Conservation (phyloP, 1,140 invertebrate species). For the Leptestheria dahalacensis region DNA sequence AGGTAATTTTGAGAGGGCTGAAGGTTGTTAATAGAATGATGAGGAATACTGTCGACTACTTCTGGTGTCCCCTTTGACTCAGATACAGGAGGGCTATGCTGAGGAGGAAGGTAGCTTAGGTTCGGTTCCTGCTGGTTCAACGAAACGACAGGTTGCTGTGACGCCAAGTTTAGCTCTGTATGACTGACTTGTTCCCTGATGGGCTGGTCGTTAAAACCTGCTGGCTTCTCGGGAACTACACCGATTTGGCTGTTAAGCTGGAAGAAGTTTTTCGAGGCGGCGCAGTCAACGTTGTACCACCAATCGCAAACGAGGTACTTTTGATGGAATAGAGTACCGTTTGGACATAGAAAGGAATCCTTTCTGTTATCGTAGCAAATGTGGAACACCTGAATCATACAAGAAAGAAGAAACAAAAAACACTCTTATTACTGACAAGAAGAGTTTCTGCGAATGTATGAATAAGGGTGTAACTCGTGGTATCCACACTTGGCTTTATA, state of each 20-base stretch:
- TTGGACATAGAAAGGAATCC: conserved; percentile 39
- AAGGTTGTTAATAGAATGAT: no score
- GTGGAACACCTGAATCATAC: conserved; percentile 35
- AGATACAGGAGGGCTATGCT: no score
- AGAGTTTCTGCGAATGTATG: neutral
- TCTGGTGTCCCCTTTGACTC: no score
- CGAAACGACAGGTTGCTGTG: no score
- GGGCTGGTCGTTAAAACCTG: no score
- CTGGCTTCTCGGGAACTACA: neutral
- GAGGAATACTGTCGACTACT: no score
- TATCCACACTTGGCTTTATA: conserved; percentile 4
- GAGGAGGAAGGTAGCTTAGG: no score
- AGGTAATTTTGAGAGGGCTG: no score
- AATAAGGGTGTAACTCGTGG: neutral
- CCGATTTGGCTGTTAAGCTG: conserved; percentile 26
- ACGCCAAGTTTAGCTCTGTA: no score
- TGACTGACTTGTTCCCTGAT: no score
- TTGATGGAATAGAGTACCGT: conserved; percentile 41
- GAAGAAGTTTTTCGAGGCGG: conserved; percentile 30
- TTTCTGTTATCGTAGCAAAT: conserved; percentile 37
- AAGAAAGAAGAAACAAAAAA: conserved; percentile 8
- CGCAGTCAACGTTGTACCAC: conserved; percentile 40
- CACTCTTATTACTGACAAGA: neutral
- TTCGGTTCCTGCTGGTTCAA: no score
- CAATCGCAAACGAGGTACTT: conserved; percentile 40